Percentiles rank a stretch among this genome's conserved stretches.
Evolutionary conservation across 2,113 vertebrate genomes (phyloP).

Genomic region (Tetraodon nigroviridis): DNA sequence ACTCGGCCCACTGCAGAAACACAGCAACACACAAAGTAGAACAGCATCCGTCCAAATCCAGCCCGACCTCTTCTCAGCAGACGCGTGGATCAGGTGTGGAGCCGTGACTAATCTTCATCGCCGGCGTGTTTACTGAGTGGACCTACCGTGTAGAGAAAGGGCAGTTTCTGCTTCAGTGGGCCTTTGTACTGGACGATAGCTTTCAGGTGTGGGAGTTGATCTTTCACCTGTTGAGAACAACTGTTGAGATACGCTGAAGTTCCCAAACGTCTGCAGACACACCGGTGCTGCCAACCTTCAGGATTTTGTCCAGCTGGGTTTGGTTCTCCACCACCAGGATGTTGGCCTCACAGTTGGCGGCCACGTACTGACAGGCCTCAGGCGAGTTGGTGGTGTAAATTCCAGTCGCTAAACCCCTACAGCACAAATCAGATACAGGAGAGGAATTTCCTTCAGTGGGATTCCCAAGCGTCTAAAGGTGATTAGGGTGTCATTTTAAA

Average conservation of each 20-base stretch:
- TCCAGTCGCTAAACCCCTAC: slow-evolving; percentile 72
- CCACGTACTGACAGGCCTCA: slow-evolving; percentile 75
- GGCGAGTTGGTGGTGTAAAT: slow-evolving; percentile 78
- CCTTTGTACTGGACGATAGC: slow-evolving; percentile 79
- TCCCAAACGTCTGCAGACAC: neutral
- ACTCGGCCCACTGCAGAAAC: slow-evolving; percentile 73
- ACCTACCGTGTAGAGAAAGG: slow-evolving; percentile 73
- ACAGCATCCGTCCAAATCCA: neutral
- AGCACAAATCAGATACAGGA: neutral
- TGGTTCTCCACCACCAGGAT: slow-evolving; percentile 76
- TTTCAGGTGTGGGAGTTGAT: slow-evolving; percentile 75
- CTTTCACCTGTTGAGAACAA: slow-evolving; percentile 63
- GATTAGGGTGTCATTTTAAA: too few relatives aligned
- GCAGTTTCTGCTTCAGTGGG: slow-evolving; percentile 66
- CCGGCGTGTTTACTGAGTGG: neutral
- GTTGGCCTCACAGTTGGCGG: slow-evolving; percentile 69
- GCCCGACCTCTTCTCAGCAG: neutral
- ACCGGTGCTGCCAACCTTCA: slow-evolving; percentile 61
- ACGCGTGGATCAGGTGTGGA: too few relatives aligned
- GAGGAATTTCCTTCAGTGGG: too few relatives aligned
- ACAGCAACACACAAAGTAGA: too few relatives aligned
- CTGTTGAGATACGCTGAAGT: neutral
- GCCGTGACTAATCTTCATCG: neutral
- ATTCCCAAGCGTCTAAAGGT: too few relatives aligned
- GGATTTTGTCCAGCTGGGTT: slow-evolving; percentile 76